Evolutionary conservation across 2,113 vertebrate genomes (phyloP).

Genomic region (Gadus chalcogrammus): DNA sequence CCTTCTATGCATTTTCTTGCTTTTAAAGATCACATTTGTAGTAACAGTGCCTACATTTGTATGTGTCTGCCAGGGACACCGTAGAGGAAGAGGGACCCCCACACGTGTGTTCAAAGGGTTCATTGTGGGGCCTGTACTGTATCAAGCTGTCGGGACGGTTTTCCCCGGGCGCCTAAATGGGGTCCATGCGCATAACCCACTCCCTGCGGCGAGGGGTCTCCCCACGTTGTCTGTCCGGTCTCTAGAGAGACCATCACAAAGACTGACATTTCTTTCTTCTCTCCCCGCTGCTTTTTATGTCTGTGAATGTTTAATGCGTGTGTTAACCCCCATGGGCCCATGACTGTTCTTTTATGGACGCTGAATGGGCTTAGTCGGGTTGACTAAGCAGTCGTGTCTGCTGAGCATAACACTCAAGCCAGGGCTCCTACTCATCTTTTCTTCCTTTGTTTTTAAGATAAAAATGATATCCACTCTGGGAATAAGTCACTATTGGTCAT

Average conservation of each 20-base stretch:
- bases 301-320: slow-evolving; percentile 7
- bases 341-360: slow-evolving; percentile 21
- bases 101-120: slow-evolving; percentile 28
- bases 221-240: slow-evolving; percentile 33
- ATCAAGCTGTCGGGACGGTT: slow-evolving; percentile 29
- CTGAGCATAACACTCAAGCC: slow-evolving; percentile 2
- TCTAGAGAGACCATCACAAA: slow-evolving; percentile 44
- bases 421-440: not conserved
- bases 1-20: no score
- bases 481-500: not conserved
- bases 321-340: slow-evolving; percentile 33
- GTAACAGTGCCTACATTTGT: no score
- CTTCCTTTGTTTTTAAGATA: not conserved
- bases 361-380: slow-evolving; percentile 21
- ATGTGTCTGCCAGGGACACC: no score
- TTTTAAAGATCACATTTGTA: no score
- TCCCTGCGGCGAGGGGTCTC: slow-evolving; percentile 16
- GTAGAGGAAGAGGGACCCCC: no score
- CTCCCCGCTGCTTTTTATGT: not conserved
- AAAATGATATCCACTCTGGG: not conserved
- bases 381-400: slow-evolving; percentile 9
- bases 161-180: not conserved
- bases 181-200: not conserved
- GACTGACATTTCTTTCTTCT: slow-evolving; percentile 47
- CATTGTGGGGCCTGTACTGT: slow-evolving; percentile 5